Evolutionary conservation across 2,797 vertebrate species (phyloP).

Genomic region (Dendrocincla fuliginosa): DNA sequence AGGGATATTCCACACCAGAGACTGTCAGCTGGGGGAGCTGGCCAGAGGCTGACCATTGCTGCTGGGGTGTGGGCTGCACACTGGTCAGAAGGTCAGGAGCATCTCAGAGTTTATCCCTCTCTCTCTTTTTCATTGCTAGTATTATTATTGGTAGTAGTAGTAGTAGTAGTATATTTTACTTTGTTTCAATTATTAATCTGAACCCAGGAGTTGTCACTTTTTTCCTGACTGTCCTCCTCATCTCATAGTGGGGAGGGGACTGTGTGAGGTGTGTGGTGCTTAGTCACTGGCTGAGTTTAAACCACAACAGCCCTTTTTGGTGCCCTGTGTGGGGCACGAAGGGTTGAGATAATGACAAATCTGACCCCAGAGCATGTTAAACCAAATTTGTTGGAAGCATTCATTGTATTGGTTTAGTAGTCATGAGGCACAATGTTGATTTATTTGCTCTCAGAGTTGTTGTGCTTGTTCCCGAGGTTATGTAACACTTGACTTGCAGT

Average conservation of each 20-base stretch:
- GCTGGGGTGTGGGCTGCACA: neutral
- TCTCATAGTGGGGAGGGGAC: neutral
- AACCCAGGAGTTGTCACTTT: neutral
- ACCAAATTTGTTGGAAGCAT: neutral
- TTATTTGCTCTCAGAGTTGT: neutral
- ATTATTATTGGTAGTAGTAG: neutral
- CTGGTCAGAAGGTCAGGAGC: neutral
- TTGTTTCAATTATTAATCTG: neutral
- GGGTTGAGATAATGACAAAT: neutral
- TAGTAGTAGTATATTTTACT: neutral
- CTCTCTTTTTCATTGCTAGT: neutral
- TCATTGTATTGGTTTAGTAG: neutral
- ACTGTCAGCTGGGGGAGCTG: neutral
- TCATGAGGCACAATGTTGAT: neutral
- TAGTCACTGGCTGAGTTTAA: neutral
- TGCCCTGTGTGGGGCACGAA: neutral
- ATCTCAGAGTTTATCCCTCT: neutral
- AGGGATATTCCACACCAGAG: neutral
- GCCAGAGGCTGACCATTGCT: neutral
- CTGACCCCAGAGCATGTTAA: neutral
- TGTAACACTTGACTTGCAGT: neutral
- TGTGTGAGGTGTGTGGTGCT: neutral
- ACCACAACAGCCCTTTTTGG: neutral
- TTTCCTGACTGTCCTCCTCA: neutral
- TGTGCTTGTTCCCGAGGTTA: neutral